A percentile compares a stretch with the other conserved stretches of the same genome.
These are phyloP conservation scores for Drosophila dives DNA, from an alignment of 2,888 invertebrate species.

Conservation along the genomic window DNA sequence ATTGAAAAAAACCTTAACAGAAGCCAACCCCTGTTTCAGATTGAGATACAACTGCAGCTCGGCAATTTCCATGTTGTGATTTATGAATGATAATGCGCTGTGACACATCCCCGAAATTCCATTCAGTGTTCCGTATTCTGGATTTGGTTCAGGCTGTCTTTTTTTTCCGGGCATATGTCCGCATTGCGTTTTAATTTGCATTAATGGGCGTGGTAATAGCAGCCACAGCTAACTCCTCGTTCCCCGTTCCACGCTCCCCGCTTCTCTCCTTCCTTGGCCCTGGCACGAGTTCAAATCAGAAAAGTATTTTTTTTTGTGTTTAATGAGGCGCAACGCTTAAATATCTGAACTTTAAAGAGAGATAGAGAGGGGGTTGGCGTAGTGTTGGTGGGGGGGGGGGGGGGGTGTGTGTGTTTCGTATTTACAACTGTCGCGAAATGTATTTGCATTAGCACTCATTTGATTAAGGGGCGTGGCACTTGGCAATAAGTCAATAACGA, in stretches of 20 bases:
- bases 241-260: background rate
- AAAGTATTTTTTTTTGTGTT: constrained; percentile 29
- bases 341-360: constrained; percentile 9
- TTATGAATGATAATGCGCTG: constrained; percentile 83
- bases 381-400: background rate
- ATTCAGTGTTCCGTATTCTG: constrained; percentile 3
- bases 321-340: constrained; percentile 74
- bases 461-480: constrained; percentile 45
- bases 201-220: constrained; percentile 80
- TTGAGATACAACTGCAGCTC: constrained; percentile 21
- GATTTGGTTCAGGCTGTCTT: constrained; percentile 1
- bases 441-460: constrained; percentile 44
- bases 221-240: constrained; percentile 28
- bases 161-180: constrained; percentile 74
- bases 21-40: constrained; percentile 38
- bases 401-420: no score
- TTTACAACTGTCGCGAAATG: constrained; percentile 54
- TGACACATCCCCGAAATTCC: constrained; percentile 75
- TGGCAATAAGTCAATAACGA: constrained; percentile 59
- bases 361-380: background rate
- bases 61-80: constrained; percentile 82
- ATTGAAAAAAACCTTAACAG: constrained; percentile 42
- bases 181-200: constrained; percentile 82
- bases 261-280: constrained; percentile 21
- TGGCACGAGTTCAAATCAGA: constrained; percentile 8